These are phyloP conservation scores for Xanthorhoe spadicearia DNA, from an alignment of 2,888 invertebrate species.

Conservation along the genomic window DNA sequence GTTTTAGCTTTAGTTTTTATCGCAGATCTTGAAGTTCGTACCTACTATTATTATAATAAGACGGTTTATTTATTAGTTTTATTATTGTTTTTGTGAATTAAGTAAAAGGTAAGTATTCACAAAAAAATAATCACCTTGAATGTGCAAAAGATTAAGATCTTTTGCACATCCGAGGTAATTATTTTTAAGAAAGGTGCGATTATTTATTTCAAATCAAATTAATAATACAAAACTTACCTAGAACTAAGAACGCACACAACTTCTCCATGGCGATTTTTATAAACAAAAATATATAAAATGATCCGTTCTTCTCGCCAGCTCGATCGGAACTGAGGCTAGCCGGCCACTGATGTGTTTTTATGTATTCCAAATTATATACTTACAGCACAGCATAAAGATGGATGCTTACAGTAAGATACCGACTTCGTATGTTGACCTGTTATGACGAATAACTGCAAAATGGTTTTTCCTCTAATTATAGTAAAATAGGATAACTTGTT, in stretches of 20 bases:
- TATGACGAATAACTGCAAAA: not conserved
- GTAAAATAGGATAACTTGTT: not conserved
- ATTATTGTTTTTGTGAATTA: no score
- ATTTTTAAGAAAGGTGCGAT: no score
- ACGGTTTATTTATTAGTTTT: no score
- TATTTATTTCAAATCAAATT: no score
- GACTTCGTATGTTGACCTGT: constrained; percentile 14
- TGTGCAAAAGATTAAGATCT: no score
- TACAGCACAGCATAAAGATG: no score
- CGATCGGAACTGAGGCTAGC: constrained; percentile 24
- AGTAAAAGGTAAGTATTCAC: no score
- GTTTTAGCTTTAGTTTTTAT: no score
- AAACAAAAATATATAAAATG: constrained; percentile 18
- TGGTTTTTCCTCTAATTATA: constrained; percentile 8
- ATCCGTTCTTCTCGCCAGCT: constrained; percentile 35
- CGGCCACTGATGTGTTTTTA: constrained; percentile 16
- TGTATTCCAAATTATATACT: constrained; percentile 31
- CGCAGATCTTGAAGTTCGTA: no score
- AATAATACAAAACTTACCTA: constrained; percentile 54
- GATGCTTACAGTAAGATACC: constrained; percentile 15
- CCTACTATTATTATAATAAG: no score
- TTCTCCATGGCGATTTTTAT: constrained; percentile 52
- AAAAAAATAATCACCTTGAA: no score
- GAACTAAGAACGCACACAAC: constrained; percentile 51
- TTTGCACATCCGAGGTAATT: no score